Evolutionary conservation across 37 sponge, comb jelly and placozoan genomes (phyloP).

Genomic region (Halisarca cf. caerulea): DNA sequence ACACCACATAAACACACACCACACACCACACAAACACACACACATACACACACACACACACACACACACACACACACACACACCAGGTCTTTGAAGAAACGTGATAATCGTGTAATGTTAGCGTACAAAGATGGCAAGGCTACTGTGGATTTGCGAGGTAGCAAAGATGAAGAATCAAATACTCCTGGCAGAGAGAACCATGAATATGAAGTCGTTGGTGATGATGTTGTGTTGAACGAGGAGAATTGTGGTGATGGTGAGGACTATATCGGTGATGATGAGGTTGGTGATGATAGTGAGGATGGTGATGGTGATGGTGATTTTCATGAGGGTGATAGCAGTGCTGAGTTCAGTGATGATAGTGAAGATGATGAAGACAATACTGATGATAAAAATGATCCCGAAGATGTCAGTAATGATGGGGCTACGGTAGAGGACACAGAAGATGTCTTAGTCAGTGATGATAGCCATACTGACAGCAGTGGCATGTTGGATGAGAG

Average conservation of each 20-base stretch:
- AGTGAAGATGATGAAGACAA: conserved; percentile 38
- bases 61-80: background rate
- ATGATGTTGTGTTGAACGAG: background rate
- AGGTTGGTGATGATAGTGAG: conserved; percentile 3
- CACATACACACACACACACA: no score
- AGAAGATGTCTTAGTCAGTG: background rate
- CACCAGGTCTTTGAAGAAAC: background rate
- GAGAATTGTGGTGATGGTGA: background rate
- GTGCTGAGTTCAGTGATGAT: conserved; percentile 33
- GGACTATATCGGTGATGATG: background rate
- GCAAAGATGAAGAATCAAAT: background rate
- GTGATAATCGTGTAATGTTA: conserved; percentile 28
- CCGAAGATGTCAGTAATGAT: background rate
- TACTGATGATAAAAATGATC: conserved; percentile 22
- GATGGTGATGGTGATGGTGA: background rate
- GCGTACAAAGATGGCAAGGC: conserved; percentile 61
- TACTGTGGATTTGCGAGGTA: background rate
- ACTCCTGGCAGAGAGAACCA: background rate
- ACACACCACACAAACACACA: no score
- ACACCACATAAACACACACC: no score
- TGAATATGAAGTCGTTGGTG: conserved; percentile 23
- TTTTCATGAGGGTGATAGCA: conserved; percentile 34
- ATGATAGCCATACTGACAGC: background rate
- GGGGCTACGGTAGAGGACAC: background rate
- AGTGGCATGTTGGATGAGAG: background rate